Evolutionary conservation across 2,797 vertebrate species (phyloP).

Genomic region (Crypturellus tataupa): DNA sequence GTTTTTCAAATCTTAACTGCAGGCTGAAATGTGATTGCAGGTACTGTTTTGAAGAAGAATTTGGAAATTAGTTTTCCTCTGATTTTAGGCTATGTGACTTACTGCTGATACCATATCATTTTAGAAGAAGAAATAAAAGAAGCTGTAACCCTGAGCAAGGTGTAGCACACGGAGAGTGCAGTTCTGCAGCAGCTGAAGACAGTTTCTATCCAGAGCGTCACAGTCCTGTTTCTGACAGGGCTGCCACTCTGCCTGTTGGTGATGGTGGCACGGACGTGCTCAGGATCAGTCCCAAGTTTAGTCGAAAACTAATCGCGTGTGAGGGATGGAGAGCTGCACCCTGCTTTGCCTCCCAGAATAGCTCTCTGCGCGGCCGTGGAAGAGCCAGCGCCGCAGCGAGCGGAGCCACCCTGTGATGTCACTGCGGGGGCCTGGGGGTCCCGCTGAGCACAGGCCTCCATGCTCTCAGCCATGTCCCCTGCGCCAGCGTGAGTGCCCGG

Average conservation of each 20-base stretch:
- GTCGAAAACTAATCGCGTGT: rapidly evolving
- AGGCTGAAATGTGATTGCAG: background rate
- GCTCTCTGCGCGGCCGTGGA: rapidly evolving
- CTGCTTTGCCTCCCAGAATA: background rate
- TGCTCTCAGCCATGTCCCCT: background rate
- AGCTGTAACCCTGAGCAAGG: background rate
- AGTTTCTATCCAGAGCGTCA: background rate
- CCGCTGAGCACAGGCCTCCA: background rate
- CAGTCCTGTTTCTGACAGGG: background rate
- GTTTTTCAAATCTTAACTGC: background rate
- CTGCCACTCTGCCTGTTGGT: background rate
- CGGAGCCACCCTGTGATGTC: background rate
- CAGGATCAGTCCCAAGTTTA: background rate
- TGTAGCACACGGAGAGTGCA: background rate
- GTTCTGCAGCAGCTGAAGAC: background rate
- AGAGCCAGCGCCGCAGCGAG: background rate
- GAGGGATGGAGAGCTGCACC: background rate
- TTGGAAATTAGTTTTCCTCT: background rate
- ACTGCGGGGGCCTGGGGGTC: rapidly evolving
- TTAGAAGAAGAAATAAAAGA: background rate
- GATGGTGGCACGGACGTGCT: background rate
- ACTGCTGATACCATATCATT: background rate
- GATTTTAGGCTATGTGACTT: background rate
- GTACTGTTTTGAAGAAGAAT: background rate
- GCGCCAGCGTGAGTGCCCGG: background rate